phyloP scores from a whole-genome alignment of 2,797 vertebrate species.

The Eleutherodactylus coqui region DNA sequence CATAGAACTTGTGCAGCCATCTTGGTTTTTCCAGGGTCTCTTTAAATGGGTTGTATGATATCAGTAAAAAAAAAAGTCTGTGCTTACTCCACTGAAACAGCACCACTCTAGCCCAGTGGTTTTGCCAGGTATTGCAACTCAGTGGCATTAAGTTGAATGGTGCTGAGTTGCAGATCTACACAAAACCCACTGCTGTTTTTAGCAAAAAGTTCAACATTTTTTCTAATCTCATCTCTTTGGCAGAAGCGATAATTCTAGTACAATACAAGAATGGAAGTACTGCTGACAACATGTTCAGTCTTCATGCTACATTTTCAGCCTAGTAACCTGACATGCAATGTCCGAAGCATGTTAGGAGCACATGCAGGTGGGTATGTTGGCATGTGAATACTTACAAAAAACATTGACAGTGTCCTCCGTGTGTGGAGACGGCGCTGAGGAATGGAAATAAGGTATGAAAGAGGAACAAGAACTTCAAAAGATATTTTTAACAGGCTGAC shows the following conservation, averaged over 20 bases:
- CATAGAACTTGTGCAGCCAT: too few species aligned
- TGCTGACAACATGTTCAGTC: not conserved
- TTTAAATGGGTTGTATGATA: not conserved
- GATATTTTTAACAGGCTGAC: not conserved
- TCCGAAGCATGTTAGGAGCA: constrained; percentile 16
- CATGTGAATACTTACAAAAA: constrained; percentile 89
- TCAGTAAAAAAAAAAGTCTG: not conserved
- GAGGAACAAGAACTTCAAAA: not conserved
- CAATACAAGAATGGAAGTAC: not conserved
- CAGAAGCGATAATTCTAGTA: constrained; percentile 1
- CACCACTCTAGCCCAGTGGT: not conserved
- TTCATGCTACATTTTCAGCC: not conserved
- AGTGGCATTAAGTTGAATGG: not conserved
- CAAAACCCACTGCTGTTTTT: too few species aligned
- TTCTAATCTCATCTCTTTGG: too few species aligned
- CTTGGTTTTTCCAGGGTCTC: too few species aligned
- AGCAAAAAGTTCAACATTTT: too few species aligned
- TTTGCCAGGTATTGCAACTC: not conserved
- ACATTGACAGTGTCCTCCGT: constrained; percentile 95
- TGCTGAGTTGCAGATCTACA: not conserved
- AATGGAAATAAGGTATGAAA: constrained; percentile 65
- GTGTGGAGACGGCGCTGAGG: constrained; percentile 89
- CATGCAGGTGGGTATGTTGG: not conserved
- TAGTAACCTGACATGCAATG: not conserved
- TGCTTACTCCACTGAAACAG: not conserved